These are phyloP conservation scores for Macaca mulatta DNA, from an alignment of 2,113 vertebrate genomes.

Conservation along the genomic window DNA sequence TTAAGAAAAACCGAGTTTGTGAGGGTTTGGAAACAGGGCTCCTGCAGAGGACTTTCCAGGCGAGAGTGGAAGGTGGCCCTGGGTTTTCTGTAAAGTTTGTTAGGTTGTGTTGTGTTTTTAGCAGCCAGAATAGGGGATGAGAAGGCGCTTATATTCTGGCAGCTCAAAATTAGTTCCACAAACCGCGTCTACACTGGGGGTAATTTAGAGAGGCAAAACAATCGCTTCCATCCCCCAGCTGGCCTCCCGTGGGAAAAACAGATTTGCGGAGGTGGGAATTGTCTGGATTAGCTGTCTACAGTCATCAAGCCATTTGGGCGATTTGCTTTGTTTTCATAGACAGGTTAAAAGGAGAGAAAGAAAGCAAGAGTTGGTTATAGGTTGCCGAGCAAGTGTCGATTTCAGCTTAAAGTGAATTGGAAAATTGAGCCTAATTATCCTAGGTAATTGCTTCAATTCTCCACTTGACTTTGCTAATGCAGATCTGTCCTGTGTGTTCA, in stretches of 20 bases:
- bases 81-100: background rate
- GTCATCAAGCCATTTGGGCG: constrained; percentile 52
- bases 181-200: background rate
- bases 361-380: constrained; percentile 43
- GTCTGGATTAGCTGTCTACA: constrained; percentile 59
- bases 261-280: constrained; percentile 1
- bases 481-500: background rate
- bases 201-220: background rate
- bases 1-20: background rate
- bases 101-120: background rate
- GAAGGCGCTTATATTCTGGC: background rate
- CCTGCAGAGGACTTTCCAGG: background rate
- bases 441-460: constrained; percentile 75
- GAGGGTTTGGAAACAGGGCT: background rate
- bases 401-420: constrained; percentile 77
- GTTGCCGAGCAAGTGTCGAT: constrained; percentile 66
- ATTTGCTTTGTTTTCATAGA: constrained; percentile 70
- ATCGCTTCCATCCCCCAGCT: background rate
- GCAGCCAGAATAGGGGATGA: no score
- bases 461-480: constrained; percentile 72
- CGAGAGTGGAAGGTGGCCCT: rapidly evolving
- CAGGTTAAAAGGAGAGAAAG: constrained; percentile 64
- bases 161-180: constrained; percentile 19
- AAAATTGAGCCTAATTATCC: constrained; percentile 79
- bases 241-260: constrained; percentile 39